These are phyloP conservation scores for Enteromius mattozi DNA, from an alignment of 2,797 vertebrate genomes.

Conservation along the genomic window DNA sequence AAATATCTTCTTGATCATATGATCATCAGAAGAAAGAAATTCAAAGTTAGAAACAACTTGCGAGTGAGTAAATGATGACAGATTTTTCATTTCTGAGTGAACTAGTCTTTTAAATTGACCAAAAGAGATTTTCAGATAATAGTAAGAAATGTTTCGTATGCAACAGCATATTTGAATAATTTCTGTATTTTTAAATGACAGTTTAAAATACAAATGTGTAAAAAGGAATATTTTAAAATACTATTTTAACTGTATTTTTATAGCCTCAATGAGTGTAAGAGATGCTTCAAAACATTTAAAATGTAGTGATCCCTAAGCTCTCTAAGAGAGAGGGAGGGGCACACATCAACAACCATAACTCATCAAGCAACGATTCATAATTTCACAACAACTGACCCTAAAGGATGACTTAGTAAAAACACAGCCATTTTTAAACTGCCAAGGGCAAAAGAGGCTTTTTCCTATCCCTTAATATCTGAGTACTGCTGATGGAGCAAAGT, in stretches of 20 bases:
- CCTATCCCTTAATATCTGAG: slow-evolving; percentile 1
- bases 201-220: not conserved
- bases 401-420: not conserved
- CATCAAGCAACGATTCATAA: not conserved
- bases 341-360: not conserved
- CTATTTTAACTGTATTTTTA: not conserved
- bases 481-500: slow-evolving; percentile 28
- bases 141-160: not conserved
- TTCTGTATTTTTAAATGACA: not conserved
- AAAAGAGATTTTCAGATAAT: not conserved
- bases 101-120: not conserved
- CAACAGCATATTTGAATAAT: not conserved
- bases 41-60: not conserved
- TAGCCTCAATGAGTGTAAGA: not conserved
- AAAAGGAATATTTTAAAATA: not conserved
- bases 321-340: not conserved
- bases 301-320: not conserved
- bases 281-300: not conserved
- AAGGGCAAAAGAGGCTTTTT: slow-evolving; percentile 27
- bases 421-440: not conserved
- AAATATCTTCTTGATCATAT: not conserved
- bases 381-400: not conserved
- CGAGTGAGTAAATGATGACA: not conserved
- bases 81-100: not conserved
- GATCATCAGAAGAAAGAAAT: not conserved